Evolutionary conservation across 2,797 vertebrate species (phyloP).

Genomic region (Lacerta agilis): DNA sequence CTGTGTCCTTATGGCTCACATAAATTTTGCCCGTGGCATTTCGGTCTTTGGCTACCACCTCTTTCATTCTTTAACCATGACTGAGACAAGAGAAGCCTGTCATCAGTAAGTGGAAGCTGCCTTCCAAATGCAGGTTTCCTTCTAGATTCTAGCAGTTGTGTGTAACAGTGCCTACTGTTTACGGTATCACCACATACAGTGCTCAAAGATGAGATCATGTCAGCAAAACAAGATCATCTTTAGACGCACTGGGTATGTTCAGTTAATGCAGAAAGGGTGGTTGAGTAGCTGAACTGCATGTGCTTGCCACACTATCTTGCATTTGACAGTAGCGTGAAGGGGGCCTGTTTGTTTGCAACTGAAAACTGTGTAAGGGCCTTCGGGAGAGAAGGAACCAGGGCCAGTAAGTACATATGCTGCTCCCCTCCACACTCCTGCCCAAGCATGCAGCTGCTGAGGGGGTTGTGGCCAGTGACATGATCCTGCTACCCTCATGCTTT

Average conservation of each 20-base stretch:
- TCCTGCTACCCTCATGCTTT: background rate
- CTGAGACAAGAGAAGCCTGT: conserved; percentile 42
- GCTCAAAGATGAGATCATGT: too few relatives aligned
- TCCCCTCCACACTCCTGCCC: background rate
- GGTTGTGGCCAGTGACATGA: background rate
- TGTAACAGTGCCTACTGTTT: background rate
- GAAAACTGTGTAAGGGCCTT: background rate
- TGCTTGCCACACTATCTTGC: background rate
- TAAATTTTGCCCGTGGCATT: conserved; percentile 18
- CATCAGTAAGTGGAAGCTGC: background rate
- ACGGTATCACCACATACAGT: background rate
- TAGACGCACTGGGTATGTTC: background rate
- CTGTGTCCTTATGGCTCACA: conserved; percentile 36
- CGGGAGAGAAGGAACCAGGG: background rate
- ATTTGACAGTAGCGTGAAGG: background rate
- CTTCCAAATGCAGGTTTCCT: background rate
- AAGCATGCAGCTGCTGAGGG: background rate
- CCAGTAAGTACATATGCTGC: background rate
- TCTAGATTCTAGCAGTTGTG: background rate
- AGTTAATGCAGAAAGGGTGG: background rate
- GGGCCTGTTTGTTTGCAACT: background rate
- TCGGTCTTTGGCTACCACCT: conserved; percentile 63
- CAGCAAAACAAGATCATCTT: background rate
- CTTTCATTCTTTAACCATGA: conserved; percentile 39
- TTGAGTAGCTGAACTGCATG: background rate